Base-by-base conservation (phyloP, 2,888 invertebrate genomes). In the Thumatha senex region DNA sequence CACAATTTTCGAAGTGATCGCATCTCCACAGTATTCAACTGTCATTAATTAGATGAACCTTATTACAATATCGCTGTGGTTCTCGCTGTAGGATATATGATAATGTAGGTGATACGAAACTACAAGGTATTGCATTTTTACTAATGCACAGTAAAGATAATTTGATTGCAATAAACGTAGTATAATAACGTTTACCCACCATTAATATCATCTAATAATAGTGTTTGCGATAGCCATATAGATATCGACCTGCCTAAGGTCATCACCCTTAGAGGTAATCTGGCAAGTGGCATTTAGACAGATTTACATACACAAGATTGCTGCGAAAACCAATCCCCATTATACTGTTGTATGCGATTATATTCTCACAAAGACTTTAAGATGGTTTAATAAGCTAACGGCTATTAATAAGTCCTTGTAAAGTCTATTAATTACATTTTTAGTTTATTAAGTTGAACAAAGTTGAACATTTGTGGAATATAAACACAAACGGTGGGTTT, bases 271-370 rank as follows among this genome's bases (percentile, higher is more conserved):
- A 62, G 51, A 74, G 70, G 71, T 66, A 61, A 76, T 72, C 70
- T 59, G 56, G 57, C 79, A 75, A 80, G 78, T 83, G 82, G 70
- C 80, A 82, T 84, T 84, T 84, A 73, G 58, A 50, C 51, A 47
- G 49, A 76, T 82, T 78, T 76, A 73, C 76, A 77, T 78, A 67
- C 68, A 68, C 51, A 61, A 58, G 56, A 55, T 61, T 66, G 67
- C 60, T 56, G 67, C 58, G 63, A 74, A 74, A 70, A 70, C 62
- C 61, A 45, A 46, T 43, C 40, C 46, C 53, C 51, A 54, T 54
- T 56, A 57, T 48, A n/a, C 41, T 46, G 14, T 31, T 65, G 49
- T 48, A 49, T 47, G 12, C 24, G 46, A 46, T 50, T 31, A 45
- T 35, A 24, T 44, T 29, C 31, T 8, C 33, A 40, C 18, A 11